Percentiles rank a stretch among this genome's conserved stretches.
phyloP scores from a whole-genome alignment of 1,140 invertebrate species.

The Drosophila ercepeae region DNA sequence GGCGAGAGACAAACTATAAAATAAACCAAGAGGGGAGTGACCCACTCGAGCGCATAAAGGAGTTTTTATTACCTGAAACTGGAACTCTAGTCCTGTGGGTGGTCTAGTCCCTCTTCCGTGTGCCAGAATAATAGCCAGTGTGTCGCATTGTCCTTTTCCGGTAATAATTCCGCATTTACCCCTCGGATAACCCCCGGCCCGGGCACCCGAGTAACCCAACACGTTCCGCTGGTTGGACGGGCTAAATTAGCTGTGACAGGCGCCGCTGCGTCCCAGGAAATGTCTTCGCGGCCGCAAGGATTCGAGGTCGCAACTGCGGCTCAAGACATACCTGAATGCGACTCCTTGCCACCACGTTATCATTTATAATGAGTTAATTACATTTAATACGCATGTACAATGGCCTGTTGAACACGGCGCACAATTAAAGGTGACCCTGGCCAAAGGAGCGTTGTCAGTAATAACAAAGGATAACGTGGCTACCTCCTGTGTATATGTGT shows the following conservation, averaged over 20 bases:
- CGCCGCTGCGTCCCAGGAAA: conserved; percentile 2
- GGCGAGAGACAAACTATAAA: conserved; percentile 76
- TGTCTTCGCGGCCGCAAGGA: conserved; percentile 3
- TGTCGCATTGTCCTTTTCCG: conserved; percentile 72
- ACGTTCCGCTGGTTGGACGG: conserved; percentile 53
- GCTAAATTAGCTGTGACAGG: conserved; percentile 73
- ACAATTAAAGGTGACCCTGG: conserved; percentile 77
- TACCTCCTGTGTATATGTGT: conserved; percentile 17
- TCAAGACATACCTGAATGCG: conserved; percentile 53
- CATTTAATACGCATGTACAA: conserved; percentile 80
- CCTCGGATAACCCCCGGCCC: background rate
- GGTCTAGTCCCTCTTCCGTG: conserved; percentile 17
- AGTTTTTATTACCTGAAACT: conserved; percentile 57
- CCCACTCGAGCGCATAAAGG: conserved; percentile 70
- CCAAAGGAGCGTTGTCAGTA: conserved; percentile 32
- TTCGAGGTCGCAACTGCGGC: conserved; percentile 23
- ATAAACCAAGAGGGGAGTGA: conserved; percentile 54
- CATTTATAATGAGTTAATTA: conserved; percentile 82
- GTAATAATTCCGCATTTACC: conserved; percentile 75
- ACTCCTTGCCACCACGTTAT: conserved; percentile 65
- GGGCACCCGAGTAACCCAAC: conserved; percentile 57
- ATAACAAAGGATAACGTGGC: conserved; percentile 50
- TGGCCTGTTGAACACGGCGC: conserved; percentile 77
- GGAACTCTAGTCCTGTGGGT: conserved; percentile 12
- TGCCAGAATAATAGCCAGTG: conserved; percentile 63